Evolutionary conservation across 2,888 invertebrate species (phyloP).

Genomic region (Eurytoma californica): DNA sequence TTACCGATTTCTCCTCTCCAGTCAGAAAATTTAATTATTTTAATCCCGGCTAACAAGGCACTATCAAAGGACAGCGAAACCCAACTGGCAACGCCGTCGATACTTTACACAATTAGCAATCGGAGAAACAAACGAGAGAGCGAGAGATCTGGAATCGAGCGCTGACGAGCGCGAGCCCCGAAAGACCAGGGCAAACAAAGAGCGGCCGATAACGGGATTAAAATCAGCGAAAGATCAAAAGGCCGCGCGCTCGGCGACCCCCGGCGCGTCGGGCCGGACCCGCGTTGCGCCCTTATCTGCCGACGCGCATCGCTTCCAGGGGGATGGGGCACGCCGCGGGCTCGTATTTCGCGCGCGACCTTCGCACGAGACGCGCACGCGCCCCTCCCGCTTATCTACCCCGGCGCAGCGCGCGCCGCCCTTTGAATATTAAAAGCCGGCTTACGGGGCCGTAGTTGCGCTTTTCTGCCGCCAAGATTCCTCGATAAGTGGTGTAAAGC

Average conservation of each 20-base stretch:
- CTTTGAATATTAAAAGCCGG: conserved; percentile 54
- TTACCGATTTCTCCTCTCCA: no score
- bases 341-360: conserved; percentile 55
- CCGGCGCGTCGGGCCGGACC: conserved; percentile 32
- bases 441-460: conserved; percentile 52
- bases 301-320: conserved; percentile 56
- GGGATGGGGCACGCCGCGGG: conserved; percentile 28
- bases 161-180: background rate
- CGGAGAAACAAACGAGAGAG: background rate
- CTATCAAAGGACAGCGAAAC: no score
- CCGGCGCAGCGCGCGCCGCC: background rate
- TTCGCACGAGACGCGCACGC: conserved; percentile 26
- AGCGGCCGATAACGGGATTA: conserved; percentile 70
- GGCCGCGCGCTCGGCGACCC: conserved; percentile 42
- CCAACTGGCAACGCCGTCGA: no score
- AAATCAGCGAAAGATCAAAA: conserved; percentile 73
- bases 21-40: no score
- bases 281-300: conserved; percentile 59
- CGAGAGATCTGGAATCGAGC: background rate
- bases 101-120: background rate
- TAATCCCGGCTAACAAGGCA: no score
- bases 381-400: conserved; percentile 12
- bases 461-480: conserved; percentile 41
- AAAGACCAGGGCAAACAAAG: conserved; percentile 15
- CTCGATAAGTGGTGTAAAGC: conserved; percentile 39